phyloP scores from a whole-genome alignment of 2,888 invertebrate species.

The Agonopterix alstromeriana region DNA sequence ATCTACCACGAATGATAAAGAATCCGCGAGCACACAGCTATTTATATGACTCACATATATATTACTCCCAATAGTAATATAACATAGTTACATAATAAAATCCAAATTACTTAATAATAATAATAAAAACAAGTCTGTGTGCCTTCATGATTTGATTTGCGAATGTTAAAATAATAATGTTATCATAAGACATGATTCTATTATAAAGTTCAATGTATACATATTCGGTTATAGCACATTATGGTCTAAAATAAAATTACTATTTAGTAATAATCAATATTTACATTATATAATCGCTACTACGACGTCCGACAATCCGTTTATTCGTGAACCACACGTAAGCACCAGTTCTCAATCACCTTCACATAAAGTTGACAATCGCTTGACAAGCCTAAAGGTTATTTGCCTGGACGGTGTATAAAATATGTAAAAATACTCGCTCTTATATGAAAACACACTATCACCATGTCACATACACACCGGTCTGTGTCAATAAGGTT shows the following conservation, averaged over 20 bases:
- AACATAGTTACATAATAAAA: constrained; percentile 35
- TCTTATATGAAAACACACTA: constrained; percentile 1
- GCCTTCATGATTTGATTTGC: constrained; percentile 24
- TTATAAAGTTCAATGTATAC: constrained; percentile 27
- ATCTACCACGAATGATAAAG: constrained; percentile 39
- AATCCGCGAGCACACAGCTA: constrained; percentile 31
- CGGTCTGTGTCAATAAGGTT: constrained; percentile 1
- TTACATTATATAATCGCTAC: constrained; percentile 49
- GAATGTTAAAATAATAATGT: constrained; percentile 17
- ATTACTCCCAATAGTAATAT: constrained; percentile 21
- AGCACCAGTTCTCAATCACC: constrained; percentile 25
- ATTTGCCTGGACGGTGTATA: constrained; percentile 17
- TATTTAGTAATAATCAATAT: constrained; percentile 71
- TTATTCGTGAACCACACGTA: constrained; percentile 19
- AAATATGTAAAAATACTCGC: constrained; percentile 9
- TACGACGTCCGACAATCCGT: constrained; percentile 27
- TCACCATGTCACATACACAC: constrained; percentile 2
- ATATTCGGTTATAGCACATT: constrained; percentile 67
- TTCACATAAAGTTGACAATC: constrained; percentile 1
- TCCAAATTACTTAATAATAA: constrained; percentile 48
- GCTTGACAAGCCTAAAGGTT: not conserved
- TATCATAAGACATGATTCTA: constrained; percentile 20
- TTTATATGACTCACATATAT: constrained; percentile 33
- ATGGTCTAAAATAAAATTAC: constrained; percentile 70
- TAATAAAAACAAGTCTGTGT: constrained; percentile 45